phyloP scores from a whole-genome alignment of 2,888 invertebrate species.

The Tipula confusa region DNA sequence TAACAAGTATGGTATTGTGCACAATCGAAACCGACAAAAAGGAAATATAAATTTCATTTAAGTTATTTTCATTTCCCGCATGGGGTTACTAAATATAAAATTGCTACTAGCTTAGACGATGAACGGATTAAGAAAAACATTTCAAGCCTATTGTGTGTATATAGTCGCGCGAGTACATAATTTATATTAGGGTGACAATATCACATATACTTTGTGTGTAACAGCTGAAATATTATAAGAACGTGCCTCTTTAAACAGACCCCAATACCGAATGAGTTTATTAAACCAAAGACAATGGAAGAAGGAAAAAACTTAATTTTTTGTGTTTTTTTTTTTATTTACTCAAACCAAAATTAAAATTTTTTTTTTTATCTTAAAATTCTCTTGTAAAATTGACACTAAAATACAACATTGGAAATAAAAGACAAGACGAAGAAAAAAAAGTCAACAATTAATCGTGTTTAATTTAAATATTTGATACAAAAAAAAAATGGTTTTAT shows the following conservation, averaged over 20 bases:
- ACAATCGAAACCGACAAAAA: neutral
- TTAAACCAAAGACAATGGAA: neutral
- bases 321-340: neutral
- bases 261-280: neutral
- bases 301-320: neutral
- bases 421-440: neutral
- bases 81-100: too few relatives aligned
- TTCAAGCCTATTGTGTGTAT: too few relatives aligned
- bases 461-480: constrained; percentile 3
- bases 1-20: neutral
- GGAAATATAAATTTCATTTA: neutral
- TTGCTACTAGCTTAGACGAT: neutral
- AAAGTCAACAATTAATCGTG: constrained; percentile 25
- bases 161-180: too few relatives aligned
- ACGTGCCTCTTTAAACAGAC: neutral
- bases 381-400: constrained; percentile 13
- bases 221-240: too few relatives aligned
- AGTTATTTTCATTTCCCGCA: neutral
- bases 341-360: neutral
- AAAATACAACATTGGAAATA: neutral
- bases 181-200: too few relatives aligned
- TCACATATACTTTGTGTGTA: too few relatives aligned
- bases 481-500: neutral
- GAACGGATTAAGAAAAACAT: neutral
- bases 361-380: neutral